Percentiles rank a stretch among this genome's conserved stretches.
These are phyloP conservation scores for Lichenostomus cassidix DNA, from an alignment of 2,113 vertebrate genomes.

Conservation along the genomic window DNA sequence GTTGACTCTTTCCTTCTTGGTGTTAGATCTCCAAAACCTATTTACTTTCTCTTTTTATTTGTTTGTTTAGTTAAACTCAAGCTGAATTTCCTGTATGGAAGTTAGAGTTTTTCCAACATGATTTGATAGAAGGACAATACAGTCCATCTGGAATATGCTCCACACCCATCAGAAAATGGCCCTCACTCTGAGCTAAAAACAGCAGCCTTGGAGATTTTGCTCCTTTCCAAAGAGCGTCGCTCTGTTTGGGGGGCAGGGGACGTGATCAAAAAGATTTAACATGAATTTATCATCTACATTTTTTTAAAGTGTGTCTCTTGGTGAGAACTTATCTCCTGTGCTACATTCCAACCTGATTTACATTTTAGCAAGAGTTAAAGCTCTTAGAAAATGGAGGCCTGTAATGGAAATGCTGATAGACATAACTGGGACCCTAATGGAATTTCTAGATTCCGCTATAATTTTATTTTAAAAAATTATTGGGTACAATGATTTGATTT, in stretches of 20 bases:
- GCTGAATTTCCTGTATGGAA: conserved; percentile 3
- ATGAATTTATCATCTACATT: conserved; percentile 44
- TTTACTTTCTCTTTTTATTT: conserved; percentile 4
- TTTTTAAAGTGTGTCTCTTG: conserved; percentile 52
- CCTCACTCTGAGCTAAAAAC: neutral
- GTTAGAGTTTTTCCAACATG: neutral
- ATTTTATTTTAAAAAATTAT: conserved; percentile 12
- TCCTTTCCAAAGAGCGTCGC: neutral
- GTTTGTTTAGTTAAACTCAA: neutral
- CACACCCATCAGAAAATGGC: conserved; percentile 27
- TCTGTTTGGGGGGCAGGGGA: conserved; percentile 10
- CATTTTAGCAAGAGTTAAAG: conserved; percentile 36
- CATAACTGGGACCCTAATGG: conserved; percentile 38
- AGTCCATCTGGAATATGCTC: neutral
- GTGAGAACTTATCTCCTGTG: conserved; percentile 34
- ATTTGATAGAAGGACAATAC: conserved; percentile 29
- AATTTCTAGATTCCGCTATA: conserved; percentile 26
- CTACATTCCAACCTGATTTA: conserved; percentile 43
- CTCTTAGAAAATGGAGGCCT: conserved; percentile 23
- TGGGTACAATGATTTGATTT: neutral
- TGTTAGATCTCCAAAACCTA: conserved; percentile 6
- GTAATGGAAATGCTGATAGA: conserved; percentile 13
- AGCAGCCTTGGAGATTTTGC: neutral
- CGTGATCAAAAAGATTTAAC: conserved; percentile 15
- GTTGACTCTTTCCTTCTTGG: neutral